Evolutionary conservation across 2,888 invertebrate genomes (phyloP), one percentile per base, ranked within the genome.

Genomic region (Yponomeuta evonymella): DNA sequence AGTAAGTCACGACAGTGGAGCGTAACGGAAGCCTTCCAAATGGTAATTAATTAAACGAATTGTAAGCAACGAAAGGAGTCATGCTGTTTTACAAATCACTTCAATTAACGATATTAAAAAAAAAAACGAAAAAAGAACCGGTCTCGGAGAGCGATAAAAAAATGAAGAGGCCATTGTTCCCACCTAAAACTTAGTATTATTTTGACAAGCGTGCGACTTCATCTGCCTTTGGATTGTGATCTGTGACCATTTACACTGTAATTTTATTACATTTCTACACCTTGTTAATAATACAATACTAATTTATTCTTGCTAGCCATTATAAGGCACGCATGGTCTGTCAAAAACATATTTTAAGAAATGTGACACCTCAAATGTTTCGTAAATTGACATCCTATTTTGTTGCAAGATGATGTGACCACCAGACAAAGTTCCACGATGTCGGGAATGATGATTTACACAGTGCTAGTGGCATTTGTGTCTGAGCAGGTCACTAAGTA

Each of bases 21-120:
- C 81, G 80, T 81, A 90, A 90, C 91, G 90, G 92, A 90, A 91
- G 92, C 90, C 71, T 83, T 82, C 86, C 81, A 83, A 88, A 90
- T 84, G 80, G 87, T 90, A 91, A 91, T 91, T 92, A 91, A 92
- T 91, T 92, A 90, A 88, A 88, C 85, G 88, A 89, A 90, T 89
- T 86, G 90, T 90, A 88, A 88, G 91, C 90, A 90, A 88, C 86
- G 92, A 92, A 92, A 91, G 90, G 89, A 90, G 88, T 90, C 91
- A 85, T 87, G 92, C 92, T 92, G 92, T 90, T 91, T 90, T 90
- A 92, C 92, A 92, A 92, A 92, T 92, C 90, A 90, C 90, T 90
- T 89, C 91, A 92, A 91, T 92, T 91, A 92, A 90, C 89, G 82
- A 89, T 90, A 91, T 92, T 90, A 91, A 92, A 23, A 23, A 23